Evolutionary conservation across 2,797 vertebrate genomes (phyloP), one percentile per base, ranked within the genome.

Genomic region (Pteropus rufus): DNA sequence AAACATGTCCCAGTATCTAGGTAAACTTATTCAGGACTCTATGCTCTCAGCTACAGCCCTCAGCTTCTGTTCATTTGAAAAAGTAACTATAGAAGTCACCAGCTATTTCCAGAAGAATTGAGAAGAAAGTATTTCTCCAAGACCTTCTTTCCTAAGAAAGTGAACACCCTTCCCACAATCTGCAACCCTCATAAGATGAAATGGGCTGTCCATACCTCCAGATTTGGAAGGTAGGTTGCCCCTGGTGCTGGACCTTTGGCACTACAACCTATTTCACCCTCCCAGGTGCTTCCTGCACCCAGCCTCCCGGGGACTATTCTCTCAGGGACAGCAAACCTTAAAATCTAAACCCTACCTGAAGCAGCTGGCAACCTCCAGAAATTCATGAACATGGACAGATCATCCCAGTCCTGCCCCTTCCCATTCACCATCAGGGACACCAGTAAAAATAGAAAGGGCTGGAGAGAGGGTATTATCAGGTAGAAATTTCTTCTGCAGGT

Each of bases 401-500:
- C 56, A 64, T 36, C 26, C 54, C 39, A 52, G 70, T 54, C 76
- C 52, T 92, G 26, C 31, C 26, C 46, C 87, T 94, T 94, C 49
- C 26, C 52, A 18, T 29, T 75, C 23, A 56, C 36, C 24, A 26
- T 65, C 56, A 87, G 44, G 58, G 44, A 75, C 44, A 91, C 19
- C 64, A 93, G 46, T 29, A 90, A 94, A 80, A 80, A 69, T 9
- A 92, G 76, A 80, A 92, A 85, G 26, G 58, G 16, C 44, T 90
- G 16, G 31, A 77, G 16, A 54, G 7, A 79, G 26, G 36, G 64
- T 77, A 39, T 91, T 70, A 87, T 72, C 54, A 72, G 77, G 49
- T 31, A 70, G 39, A 54, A 24, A 64, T 94, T 86, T 97, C 80
- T 92, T 70, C 65, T 84, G 46, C 44, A 24, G 34, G 49, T 95